phyloP scores from a whole-genome alignment of 2,113 vertebrate species.

The Petromus typicus region DNA sequence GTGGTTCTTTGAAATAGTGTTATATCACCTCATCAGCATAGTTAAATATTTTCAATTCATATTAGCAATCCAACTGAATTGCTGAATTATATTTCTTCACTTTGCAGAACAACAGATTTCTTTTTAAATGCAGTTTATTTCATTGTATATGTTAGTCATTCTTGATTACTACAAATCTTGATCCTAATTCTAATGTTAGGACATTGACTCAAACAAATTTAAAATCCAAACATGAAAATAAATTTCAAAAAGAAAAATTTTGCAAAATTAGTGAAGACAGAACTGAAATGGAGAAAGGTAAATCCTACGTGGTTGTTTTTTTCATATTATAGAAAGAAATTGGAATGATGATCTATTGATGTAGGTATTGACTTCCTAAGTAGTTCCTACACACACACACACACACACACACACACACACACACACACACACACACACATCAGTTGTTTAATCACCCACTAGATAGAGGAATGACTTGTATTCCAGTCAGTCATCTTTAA shows the following conservation, averaged over 20 bases:
- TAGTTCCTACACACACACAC: background rate
- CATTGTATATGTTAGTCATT: slow-evolving; percentile 31
- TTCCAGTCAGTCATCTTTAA: background rate
- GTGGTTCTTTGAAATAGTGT: slow-evolving; percentile 6
- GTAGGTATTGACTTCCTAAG: background rate
- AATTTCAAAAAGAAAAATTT: slow-evolving; percentile 9
- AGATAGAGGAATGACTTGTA: background rate
- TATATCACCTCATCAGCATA: background rate
- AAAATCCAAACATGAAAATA: slow-evolving; percentile 18
- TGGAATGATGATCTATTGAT: background rate
- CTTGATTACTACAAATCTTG: background rate
- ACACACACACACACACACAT: background rate
- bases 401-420: background rate
- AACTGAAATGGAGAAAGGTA: background rate
- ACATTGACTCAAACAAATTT: background rate
- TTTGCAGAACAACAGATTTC: background rate
- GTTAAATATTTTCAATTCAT: background rate
- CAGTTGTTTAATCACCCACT: background rate
- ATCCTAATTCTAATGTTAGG: background rate
- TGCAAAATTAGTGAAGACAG: background rate
- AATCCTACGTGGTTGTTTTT: background rate
- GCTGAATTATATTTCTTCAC: background rate
- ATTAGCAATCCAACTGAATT: background rate
- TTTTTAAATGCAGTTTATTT: background rate
- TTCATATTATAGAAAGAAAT: slow-evolving; percentile 28